Base-by-base conservation (phyloP, 2,113 vertebrate genomes). In the Xiphophorus couchianus region DNA sequence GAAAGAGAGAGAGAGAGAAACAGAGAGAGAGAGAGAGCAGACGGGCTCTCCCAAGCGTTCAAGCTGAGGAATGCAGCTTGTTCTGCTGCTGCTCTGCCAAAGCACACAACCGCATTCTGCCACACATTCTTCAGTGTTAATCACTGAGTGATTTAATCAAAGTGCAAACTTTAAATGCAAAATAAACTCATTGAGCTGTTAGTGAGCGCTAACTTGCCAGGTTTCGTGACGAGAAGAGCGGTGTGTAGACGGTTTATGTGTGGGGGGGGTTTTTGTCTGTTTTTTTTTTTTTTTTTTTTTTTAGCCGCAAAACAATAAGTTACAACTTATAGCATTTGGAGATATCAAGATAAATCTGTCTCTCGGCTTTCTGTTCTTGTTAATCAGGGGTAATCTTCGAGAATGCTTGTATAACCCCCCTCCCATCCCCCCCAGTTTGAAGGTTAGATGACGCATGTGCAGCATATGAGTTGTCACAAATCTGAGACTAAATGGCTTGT, bases 31-130 rank as follows among this genome's bases (percentile, higher is more conserved):
- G 65, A 9, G 65, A 1, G 84, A 80, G 78, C 76, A 73, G 76
- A 82, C 69, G 74, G 81, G 88, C 91, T 85, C 88, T 86, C 87
- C 79, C 91, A 77, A 81, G 87, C 64, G 90, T 87, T 84, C 73
- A 48, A 28, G 27, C 27, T 19, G 44, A 78, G 81, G 68, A 86
- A 73, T 87, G 84, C 88, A 84, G 37, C 70, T 60, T 71, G 19
- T 39, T 25, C 68, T 33, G 44, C 51, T 58, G 22, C 51, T 58
- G 51, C 78, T 67, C 15, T 0, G 13, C 33, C 63, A 17, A 74
- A 15, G 37, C 27, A 58, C 44, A 66, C 42, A 66, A 27, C 71
- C n/a, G 3, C 42, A 66, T 22, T 63, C 39, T 73, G 71, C 28
- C 71, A 65, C 19, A 27, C 27, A 66, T 54, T 62, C 42, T 76